Evolutionary conservation across 2,113 vertebrate genomes (phyloP).

Genomic region (Collichthys lucidus): DNA sequence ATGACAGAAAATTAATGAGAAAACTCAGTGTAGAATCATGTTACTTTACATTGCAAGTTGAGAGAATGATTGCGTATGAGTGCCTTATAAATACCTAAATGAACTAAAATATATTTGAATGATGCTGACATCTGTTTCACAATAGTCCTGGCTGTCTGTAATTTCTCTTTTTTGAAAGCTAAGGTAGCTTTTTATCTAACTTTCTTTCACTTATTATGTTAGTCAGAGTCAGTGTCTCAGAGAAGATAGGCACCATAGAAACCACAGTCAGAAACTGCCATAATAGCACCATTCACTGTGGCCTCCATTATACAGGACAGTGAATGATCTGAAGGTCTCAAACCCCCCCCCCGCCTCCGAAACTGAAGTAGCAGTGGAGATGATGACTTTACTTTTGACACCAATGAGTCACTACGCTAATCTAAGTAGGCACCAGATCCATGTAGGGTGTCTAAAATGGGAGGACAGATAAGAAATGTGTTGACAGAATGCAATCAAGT

Average conservation of each 20-base stretch:
- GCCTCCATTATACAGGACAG: slow-evolving; percentile 33
- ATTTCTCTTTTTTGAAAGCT: neutral
- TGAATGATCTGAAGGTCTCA: slow-evolving; percentile 52
- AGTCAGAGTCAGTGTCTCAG: slow-evolving; percentile 28
- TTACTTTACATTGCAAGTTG: neutral
- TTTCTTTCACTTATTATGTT: slow-evolving; percentile 51
- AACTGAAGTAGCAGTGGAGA: slow-evolving; percentile 28
- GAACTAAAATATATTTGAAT: slow-evolving; percentile 7
- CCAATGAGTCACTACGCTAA: slow-evolving; percentile 37
- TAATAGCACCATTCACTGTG: slow-evolving; percentile 65
- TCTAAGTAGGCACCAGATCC: slow-evolving; percentile 31
- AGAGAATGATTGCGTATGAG: neutral
- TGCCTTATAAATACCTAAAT: neutral
- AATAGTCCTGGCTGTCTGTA: neutral
- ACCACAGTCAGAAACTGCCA: slow-evolving; percentile 48
- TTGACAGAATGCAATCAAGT: slow-evolving; percentile 19
- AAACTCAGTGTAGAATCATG: neutral
- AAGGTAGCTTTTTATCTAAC: slow-evolving; percentile 10
- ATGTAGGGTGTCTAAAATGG: slow-evolving; percentile 21
- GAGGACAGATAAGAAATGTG: slow-evolving; percentile 39
- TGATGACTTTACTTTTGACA: slow-evolving; percentile 17
- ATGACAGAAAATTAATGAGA: neutral
- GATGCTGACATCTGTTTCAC: neutral
- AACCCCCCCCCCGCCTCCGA: neutral
- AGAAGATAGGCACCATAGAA: slow-evolving; percentile 54